These are phyloP conservation scores for Cardiocondyla obscurior DNA, from an alignment of 1,140 invertebrate species.

Conservation along the genomic window DNA sequence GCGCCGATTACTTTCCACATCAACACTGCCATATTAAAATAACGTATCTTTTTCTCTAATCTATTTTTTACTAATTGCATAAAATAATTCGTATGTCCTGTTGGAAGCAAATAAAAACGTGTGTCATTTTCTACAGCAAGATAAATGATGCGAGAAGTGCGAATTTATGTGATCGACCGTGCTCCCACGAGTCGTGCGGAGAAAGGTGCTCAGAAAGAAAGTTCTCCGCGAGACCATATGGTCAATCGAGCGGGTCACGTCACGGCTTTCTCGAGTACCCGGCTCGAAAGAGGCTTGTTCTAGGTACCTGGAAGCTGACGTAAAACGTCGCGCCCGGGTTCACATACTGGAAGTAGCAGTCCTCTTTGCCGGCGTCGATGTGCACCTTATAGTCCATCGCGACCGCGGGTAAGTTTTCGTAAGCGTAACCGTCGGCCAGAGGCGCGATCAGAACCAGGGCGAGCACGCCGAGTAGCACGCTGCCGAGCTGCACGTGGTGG, in stretches of 20 bases:
- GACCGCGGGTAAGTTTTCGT: constrained; percentile 93
- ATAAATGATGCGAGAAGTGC: neutral
- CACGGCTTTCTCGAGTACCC: neutral
- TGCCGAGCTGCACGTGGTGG: constrained; percentile 30
- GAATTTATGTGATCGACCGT: neutral
- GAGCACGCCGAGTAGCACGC: constrained; percentile 37
- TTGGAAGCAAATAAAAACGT: neutral
- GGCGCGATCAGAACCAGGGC: constrained; percentile 61
- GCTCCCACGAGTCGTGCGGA: neutral
- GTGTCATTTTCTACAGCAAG: neutral
- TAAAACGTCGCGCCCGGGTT: constrained; percentile 96
- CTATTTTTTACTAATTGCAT: no score
- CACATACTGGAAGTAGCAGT: constrained; percentile 97
- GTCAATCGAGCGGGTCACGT: neutral
- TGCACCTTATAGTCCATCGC: constrained; percentile 98
- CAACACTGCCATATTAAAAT: neutral
- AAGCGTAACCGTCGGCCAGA: constrained; percentile 82
- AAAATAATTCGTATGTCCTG: no score
- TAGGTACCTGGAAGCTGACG: constrained; percentile 95
- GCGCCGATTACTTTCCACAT: neutral
- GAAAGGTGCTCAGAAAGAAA: neutral
- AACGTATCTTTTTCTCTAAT: neutral
- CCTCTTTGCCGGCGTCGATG: constrained; percentile 96
- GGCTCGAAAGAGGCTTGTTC: no score
- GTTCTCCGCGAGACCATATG: constrained; percentile 24